Evolutionary conservation across 2,888 invertebrate species (phyloP).

Genomic region (Pelosia muscerda): DNA sequence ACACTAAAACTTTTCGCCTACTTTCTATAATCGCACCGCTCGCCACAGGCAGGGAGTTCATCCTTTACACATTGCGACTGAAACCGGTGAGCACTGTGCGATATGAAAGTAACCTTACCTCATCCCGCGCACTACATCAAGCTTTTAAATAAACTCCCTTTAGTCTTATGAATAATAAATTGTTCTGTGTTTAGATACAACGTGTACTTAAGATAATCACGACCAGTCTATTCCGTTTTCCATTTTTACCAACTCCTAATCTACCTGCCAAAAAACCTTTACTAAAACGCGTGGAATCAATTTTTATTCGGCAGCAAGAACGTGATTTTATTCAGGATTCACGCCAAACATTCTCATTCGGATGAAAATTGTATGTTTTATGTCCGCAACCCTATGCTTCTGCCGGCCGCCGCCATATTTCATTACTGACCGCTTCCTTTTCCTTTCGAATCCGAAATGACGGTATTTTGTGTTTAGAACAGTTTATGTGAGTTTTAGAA

Average conservation of each 20-base stretch:
- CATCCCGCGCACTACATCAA: no score
- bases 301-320: not conserved
- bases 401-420: constrained; percentile 42
- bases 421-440: constrained; percentile 45
- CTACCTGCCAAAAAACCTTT: not conserved
- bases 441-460: constrained; percentile 41
- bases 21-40: no score
- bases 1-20: no score
- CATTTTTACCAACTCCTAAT: not conserved
- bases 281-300: not conserved
- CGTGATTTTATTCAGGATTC: constrained; percentile 23
- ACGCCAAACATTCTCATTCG: constrained; percentile 32
- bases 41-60: no score
- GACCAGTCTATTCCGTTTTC: no score
- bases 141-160: no score
- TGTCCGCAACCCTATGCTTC: constrained; percentile 19
- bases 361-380: constrained; percentile 45
- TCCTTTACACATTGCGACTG: no score
- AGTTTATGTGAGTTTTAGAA: constrained; percentile 30
- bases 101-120: no score
- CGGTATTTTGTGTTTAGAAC: constrained; percentile 45
- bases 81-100: no score
- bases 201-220: no score
- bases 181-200: no score
- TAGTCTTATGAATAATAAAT: no score